Conservation (phyloP, 2,888 invertebrate species). For the Dysmachus trigonus region DNA sequence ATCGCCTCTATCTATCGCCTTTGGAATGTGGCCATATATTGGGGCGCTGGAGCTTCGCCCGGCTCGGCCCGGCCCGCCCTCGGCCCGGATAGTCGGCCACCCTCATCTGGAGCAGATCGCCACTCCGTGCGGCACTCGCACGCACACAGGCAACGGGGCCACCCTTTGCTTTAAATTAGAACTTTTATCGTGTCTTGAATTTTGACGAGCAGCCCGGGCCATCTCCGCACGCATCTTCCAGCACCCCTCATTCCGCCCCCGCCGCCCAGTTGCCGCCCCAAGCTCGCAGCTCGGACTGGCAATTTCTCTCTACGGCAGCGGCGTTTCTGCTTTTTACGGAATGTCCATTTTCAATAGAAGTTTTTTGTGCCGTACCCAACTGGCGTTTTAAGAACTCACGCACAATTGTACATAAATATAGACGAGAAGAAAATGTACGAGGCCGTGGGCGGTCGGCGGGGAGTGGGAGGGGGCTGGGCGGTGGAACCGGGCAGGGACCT, state of each 20-base stretch:
- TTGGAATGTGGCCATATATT: slow-evolving; percentile 35
- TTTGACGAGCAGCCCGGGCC: slow-evolving; percentile 54
- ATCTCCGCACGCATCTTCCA: slow-evolving; percentile 30
- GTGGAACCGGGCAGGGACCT: neutral
- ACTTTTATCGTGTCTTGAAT: slow-evolving; percentile 64
- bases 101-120: slow-evolving; percentile 21
- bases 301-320: slow-evolving; percentile 41
- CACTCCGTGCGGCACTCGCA: neutral
- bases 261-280: too few relatives aligned
- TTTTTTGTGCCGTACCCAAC: slow-evolving; percentile 37
- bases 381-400: slow-evolving; percentile 43
- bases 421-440: slow-evolving; percentile 10
- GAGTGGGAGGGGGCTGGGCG: too few relatives aligned
- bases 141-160: neutral
- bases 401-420: slow-evolving; percentile 36
- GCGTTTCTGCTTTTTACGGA: slow-evolving; percentile 40
- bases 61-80: neutral
- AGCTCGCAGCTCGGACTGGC: slow-evolving; percentile 34
- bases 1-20: slow-evolving; percentile 19
- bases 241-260: neutral
- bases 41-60: neutral
- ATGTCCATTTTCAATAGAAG: slow-evolving; percentile 45
- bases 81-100: slow-evolving; percentile 14
- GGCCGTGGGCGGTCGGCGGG: neutral
- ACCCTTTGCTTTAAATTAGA: slow-evolving; percentile 61